Base-by-base conservation (phyloP, 2,113 vertebrate species). In the Rhinolophus ferrumequinum region DNA sequence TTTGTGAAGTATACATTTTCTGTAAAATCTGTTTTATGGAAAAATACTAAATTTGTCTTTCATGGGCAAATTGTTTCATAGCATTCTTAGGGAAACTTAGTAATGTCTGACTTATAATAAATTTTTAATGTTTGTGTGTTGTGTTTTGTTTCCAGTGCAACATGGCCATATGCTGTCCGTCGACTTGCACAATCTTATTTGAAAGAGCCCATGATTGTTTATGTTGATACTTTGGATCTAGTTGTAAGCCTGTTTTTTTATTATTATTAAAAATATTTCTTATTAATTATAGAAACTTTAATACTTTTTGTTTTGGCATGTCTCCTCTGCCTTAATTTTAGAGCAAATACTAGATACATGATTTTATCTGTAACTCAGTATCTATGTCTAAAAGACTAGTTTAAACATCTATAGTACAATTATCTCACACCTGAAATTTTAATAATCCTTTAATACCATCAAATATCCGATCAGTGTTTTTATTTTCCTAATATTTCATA, bases 201-300 rank as follows among this genome's bases (percentile, higher is more conserved):
- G 89, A 99, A 99, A 98, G 99, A 99, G 72, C 99, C 99, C 62
- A 99, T 99, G 99, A 99, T 99, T 98, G 99, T 99, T 0, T 99
- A 99, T 76, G 99, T 99, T 76, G 99, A 99, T n/a, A 99, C 99
- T 16, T 98, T 99, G 96, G 99, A 99, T 97, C 98, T 99, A 97
- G 97, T 99, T 35, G 99, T 99, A 98, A 99, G 99, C 98, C 98
- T 95, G 18, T 90, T 95, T 95, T 41, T 97, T 96, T 94, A 69
- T 85, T 92, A 67, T 28, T 95, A 64, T 87, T 64, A 13, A 85
- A 70, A 86, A 10, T 47, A 94, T 67, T 52, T 64, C 21, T 66
- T 87, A 66, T 47, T 86, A 66, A 79, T 50, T 90, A 77, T 47
- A 30, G 35, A 77, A 62, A 50, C 88, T 35, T 52, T 92, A 87